A percentile compares a stretch with the other conserved stretches of the same genome.
phyloP scores from a whole-genome alignment of 2,113 vertebrate species.

The Muscicapa adusta region DNA sequence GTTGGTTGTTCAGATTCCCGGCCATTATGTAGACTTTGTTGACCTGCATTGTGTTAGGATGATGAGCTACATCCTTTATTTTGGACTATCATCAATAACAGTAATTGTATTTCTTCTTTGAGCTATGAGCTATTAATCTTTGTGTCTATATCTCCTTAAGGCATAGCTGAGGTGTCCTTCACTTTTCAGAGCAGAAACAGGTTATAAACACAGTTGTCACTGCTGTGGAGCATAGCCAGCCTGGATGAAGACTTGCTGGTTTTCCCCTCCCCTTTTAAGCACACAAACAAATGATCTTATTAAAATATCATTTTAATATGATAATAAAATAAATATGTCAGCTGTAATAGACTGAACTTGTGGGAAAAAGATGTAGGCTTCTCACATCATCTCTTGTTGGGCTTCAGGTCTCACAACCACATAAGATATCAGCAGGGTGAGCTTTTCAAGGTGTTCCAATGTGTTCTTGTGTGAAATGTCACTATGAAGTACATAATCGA shows the following conservation, averaged over 20 bases:
- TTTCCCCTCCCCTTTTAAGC: neutral
- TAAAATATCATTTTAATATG: neutral
- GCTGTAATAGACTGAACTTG: neutral
- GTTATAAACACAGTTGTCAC: neutral
- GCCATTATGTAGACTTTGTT: too few relatives aligned
- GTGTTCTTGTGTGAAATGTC: neutral
- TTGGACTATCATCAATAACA: neutral
- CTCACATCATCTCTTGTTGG: neutral
- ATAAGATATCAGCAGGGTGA: neutral
- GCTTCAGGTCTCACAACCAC: neutral
- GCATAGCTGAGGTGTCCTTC: neutral
- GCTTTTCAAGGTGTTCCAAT: neutral
- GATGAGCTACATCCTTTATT: neutral
- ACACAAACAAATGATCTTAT: neutral
- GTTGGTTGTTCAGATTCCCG: neutral
- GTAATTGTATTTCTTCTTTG: neutral
- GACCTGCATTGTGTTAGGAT: neutral
- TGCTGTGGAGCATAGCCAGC: neutral
- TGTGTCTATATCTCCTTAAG: neutral
- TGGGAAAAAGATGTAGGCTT: neutral
- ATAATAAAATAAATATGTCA: neutral
- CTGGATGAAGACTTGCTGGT: neutral
- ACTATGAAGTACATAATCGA: rapidly evolving
- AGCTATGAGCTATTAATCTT: neutral
- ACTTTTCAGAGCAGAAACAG: neutral